phyloP scores from a whole-genome alignment of 35 echinoderm and acorn worm genomes.

The Amphiura filiformis region DNA sequence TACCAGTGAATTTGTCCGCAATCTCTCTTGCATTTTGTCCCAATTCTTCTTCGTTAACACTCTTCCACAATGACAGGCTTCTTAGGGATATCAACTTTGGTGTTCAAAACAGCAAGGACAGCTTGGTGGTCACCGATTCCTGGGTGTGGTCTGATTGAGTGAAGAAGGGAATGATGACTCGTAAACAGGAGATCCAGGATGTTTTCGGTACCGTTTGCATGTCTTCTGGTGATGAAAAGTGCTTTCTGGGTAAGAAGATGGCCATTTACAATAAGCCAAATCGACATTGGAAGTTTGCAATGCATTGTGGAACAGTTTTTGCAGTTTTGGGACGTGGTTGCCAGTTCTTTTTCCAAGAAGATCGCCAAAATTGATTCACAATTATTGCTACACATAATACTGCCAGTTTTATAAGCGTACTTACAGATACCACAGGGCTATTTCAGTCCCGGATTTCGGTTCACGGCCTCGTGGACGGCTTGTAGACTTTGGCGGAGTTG shows the following conservation, averaged over 20 bases:
- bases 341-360: too few relatives aligned
- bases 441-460: too few relatives aligned
- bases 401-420: background rate
- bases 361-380: background rate
- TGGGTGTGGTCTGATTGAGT: conserved; percentile 7
- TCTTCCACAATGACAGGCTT: conserved; percentile 47
- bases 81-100: background rate
- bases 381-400: background rate
- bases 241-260: conserved; percentile 40
- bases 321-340: too few relatives aligned
- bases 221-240: conserved; percentile 20
- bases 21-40: background rate
- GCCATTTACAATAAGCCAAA: too few relatives aligned
- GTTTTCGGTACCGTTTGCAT: conserved; percentile 27
- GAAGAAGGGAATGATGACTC: conserved; percentile 22
- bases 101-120: conserved; percentile 23
- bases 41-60: conserved; percentile 19
- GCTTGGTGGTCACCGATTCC: conserved; percentile 40
- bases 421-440: background rate
- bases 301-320: too few relatives aligned
- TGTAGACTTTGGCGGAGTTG: background rate
- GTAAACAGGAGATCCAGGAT: conserved; percentile 35
- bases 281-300: too few relatives aligned
- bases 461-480: background rate
- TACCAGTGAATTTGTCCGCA: background rate